Evolutionary conservation across 35 echinoderm and acorn worm genomes (phyloP).

Genomic region (Antedon bifida): DNA sequence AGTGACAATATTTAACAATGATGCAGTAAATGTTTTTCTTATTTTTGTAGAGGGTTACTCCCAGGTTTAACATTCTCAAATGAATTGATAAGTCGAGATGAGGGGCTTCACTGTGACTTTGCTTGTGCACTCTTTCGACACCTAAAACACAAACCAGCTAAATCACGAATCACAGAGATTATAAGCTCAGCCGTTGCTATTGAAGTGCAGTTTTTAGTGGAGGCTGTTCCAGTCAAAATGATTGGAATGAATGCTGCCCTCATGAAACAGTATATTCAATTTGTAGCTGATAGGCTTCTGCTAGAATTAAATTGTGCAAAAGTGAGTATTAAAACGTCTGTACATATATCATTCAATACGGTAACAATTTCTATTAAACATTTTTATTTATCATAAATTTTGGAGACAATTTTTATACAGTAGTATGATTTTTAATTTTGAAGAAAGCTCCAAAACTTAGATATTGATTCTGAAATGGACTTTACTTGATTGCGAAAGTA

Average conservation of each 20-base stretch:
- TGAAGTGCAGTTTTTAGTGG: slow-evolving; percentile 57
- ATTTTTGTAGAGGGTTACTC: slow-evolving; percentile 43
- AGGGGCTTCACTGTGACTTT: slow-evolving; percentile 96
- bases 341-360: too few relatives aligned
- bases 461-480: too few relatives aligned
- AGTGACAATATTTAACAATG: too few relatives aligned
- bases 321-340: slow-evolving; percentile 26
- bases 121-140: slow-evolving; percentile 74
- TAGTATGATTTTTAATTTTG: too few relatives aligned
- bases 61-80: slow-evolving; percentile 91
- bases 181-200: slow-evolving; percentile 56
- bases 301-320: slow-evolving; percentile 60
- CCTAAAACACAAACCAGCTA: slow-evolving; percentile 30
- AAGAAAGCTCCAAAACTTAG: too few relatives aligned
- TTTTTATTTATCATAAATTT: too few relatives aligned
- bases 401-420: too few relatives aligned
- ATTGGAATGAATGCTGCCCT: slow-evolving; percentile 84
- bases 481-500: too few relatives aligned
- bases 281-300: slow-evolving; percentile 79
- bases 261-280: slow-evolving; percentile 83
- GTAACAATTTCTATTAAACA: too few relatives aligned
- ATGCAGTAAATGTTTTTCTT: background rate
- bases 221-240: slow-evolving; percentile 52
- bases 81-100: slow-evolving; percentile 85
- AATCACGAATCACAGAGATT: slow-evolving; percentile 34